These are phyloP conservation scores for Phylloscopus whistleri DNA, from an alignment of 2,113 vertebrate species.

Conservation along the genomic window DNA sequence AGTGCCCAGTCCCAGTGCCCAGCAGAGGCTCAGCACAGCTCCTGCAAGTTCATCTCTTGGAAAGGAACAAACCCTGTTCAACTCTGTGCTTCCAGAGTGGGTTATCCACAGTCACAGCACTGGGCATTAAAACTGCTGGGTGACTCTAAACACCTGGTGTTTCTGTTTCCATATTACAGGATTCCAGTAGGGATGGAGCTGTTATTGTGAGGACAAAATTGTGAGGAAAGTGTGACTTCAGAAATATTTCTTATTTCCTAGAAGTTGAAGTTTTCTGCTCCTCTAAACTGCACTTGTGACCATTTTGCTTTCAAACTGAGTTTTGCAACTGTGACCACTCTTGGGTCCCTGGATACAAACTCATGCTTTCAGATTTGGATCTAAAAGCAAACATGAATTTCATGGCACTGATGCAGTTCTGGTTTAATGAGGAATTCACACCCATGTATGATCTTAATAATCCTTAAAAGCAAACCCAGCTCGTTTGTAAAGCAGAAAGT, in stretches of 20 bases:
- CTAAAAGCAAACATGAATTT: background rate
- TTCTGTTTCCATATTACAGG: background rate
- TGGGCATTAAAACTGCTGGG: background rate
- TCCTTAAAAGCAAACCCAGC: background rate
- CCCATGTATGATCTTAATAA: background rate
- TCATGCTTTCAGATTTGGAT: background rate
- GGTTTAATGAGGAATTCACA: background rate
- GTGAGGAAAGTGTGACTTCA: background rate
- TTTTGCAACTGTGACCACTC: background rate
- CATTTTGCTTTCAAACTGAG: background rate
- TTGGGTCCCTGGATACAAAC: background rate
- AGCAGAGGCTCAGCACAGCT: background rate
- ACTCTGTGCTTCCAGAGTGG: background rate
- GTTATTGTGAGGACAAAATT: background rate
- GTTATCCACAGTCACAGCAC: rapidly evolving
- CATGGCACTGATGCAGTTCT: background rate
- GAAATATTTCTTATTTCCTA: background rate
- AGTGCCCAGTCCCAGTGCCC: background rate
- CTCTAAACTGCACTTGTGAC: background rate
- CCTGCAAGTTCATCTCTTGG: background rate
- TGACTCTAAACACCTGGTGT: background rate
- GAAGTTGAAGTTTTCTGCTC: background rate
- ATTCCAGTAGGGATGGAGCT: background rate
- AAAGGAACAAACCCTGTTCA: background rate
- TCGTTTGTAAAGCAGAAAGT: background rate